These are phyloP conservation scores for Heliothis virescens DNA, from an alignment of 1,140 invertebrate genomes.

Conservation along the genomic window DNA sequence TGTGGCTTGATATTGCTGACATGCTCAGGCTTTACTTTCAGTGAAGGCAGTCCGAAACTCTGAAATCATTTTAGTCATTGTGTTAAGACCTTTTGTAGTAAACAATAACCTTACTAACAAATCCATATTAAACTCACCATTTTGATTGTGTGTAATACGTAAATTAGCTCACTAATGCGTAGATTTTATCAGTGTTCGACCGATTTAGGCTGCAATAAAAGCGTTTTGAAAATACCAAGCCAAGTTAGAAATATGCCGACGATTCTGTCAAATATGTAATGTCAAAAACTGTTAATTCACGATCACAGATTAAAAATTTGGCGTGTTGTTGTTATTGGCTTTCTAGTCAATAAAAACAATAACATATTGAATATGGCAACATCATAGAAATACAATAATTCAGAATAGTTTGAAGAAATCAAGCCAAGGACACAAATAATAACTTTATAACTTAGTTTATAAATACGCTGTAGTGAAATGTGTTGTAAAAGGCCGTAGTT, in stretches of 20 bases:
- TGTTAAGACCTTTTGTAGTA: background rate
- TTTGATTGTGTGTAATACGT: conserved; percentile 6
- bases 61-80: conserved; percentile 66
- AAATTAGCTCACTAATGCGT: background rate
- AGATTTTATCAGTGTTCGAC: background rate
- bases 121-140: conserved; percentile 13
- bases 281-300: conserved; percentile 58
- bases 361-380: too few species aligned
- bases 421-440: too few species aligned
- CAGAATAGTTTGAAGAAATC: too few species aligned
- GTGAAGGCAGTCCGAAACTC: conserved; percentile 87
- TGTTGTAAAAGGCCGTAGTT: too few species aligned
- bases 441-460: too few species aligned
- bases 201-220: background rate
- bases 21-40: conserved; percentile 82
- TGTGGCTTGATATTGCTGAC: conserved; percentile 66
- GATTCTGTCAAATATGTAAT: conserved; percentile 4
- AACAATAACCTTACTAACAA: conserved; percentile 3
- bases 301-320: conserved; percentile 38
- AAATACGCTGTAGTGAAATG: too few species aligned
- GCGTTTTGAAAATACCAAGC: conserved; percentile 19
- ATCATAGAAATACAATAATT: too few species aligned
- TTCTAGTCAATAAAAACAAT: background rate
- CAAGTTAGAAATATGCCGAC: conserved; percentile 7
- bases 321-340: background rate